Evolutionary conservation across 2,113 vertebrate genomes (phyloP), one percentile per base, ranked within the genome.

Genomic region (Arenaria interpres): DNA sequence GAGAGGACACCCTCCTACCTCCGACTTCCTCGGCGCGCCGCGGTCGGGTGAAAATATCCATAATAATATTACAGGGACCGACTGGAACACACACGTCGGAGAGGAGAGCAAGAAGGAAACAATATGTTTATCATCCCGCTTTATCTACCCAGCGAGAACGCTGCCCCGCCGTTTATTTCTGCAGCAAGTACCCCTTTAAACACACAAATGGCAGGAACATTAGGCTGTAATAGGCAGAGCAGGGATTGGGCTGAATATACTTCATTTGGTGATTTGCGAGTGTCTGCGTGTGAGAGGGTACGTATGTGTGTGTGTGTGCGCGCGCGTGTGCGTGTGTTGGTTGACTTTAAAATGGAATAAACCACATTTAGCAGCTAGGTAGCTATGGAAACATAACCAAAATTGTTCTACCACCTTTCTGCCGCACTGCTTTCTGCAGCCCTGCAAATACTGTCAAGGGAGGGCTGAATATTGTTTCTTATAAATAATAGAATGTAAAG

Each of bases 381-480:
- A 98, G 98, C 98, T 98, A 98, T 98, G 98, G 98, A 98, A 98
- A 98, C 98, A 98, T 98, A 97, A 97, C 97, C 96, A 96, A 98
- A 98, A 98, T 98, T 97, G 96, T 97, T 98, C 97, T 93, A 88
- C 95, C 97, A 97, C 98, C 98, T 98, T 98, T 96, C 93, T 96
- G 97, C 96, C 77, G 94, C 97, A 67, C 92, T 97, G 95, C 91
- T 97, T 97, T 93, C 97, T 84, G 95, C 94, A 98, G 97, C 96
- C 96, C 96, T 91, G 93, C 93, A 91, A 98, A 97, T 73, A 92
- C 98, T 95, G 97, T 95, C 97, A 96, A 95, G 98, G 97, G 97
- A 98, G 82, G 71, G 56, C 85, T 96, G 97, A 94, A 94, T 98
- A 98, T 97, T 97, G 97, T 98, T 98, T 96, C 98, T 98, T 98